Percentiles rank a stretch among this genome's conserved stretches.
phyloP scores from a whole-genome alignment of 2,797 vertebrate species.

The Hafferia zeledoni region DNA sequence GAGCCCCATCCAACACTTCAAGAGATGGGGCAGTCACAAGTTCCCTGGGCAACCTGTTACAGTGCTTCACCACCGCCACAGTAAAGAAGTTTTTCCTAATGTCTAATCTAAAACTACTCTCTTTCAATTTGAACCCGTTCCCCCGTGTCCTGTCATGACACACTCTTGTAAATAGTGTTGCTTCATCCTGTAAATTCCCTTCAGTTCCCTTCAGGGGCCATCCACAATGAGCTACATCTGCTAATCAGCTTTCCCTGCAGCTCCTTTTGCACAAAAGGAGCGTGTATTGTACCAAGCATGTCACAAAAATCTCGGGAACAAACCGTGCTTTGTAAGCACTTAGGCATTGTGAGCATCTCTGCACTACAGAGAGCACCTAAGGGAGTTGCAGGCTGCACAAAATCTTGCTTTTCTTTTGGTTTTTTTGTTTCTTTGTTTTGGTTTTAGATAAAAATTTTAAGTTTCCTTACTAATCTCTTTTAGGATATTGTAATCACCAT shows the following conservation, averaged over 20 bases:
- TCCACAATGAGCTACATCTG: accelerated
- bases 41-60: background rate
- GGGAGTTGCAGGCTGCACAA: no score
- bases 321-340: accelerated
- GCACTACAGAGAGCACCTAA: accelerated
- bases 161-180: background rate
- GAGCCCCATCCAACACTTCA: no score
- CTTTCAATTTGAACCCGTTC: background rate
- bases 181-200: background rate
- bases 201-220: background rate
- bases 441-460: background rate
- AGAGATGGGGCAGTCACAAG: background rate
- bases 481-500: background rate
- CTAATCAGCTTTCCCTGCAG: background rate
- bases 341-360: accelerated
- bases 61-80: background rate
- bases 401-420: background rate
- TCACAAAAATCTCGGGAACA: background rate
- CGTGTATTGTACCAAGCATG: accelerated
- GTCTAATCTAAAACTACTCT: background rate
- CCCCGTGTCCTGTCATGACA: background rate
- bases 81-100: no score
- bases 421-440: background rate
- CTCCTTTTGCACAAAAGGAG: accelerated
- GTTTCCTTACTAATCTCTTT: background rate